Evolutionary conservation across 2,113 vertebrate species (phyloP).

Genomic region (Seriola dumerili): DNA sequence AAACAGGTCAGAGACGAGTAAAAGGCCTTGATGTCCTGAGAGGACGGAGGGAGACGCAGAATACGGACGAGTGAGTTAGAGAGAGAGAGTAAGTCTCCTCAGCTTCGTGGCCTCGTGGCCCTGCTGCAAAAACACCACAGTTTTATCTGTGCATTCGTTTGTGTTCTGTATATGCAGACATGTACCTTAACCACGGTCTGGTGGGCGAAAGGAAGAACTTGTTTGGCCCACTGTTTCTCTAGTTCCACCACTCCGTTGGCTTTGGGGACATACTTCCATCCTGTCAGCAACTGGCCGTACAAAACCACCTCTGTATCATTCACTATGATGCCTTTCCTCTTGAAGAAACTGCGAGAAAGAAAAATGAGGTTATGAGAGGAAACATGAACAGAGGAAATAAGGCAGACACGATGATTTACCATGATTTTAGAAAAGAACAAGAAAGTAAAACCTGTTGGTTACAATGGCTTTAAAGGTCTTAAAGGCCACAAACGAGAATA

Average conservation of each 20-base stretch:
- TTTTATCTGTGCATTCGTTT: not conserved
- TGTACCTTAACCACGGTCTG: slow-evolving; percentile 94
- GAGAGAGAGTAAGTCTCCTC: not conserved
- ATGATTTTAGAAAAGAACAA: not conserved
- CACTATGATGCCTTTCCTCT: slow-evolving; percentile 94
- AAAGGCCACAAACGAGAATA: no score
- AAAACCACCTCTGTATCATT: slow-evolving; percentile 90
- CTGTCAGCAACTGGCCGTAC: slow-evolving; percentile 92
- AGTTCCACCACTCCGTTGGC: slow-evolving; percentile 91
- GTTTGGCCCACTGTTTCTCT: slow-evolving; percentile 98
- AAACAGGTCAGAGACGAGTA: slow-evolving; percentile 89
- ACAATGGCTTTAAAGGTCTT: not conserved
- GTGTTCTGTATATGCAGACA: not conserved
- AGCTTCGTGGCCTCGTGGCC: no score
- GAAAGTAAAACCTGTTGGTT: not conserved
- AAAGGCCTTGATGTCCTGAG: slow-evolving; percentile 93
- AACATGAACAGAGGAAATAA: fast-evolving
- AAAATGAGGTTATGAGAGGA: not conserved
- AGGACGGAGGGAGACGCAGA: slow-evolving; percentile 40
- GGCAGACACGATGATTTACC: not conserved
- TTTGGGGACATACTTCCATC: slow-evolving; percentile 91
- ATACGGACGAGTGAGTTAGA: not conserved
- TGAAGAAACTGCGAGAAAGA: slow-evolving; percentile 84
- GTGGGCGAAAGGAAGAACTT: slow-evolving; percentile 92
- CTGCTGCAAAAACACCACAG: no score